A percentile compares a stretch with the other conserved stretches of the same genome.
Evolutionary conservation across 2,797 vertebrate genomes (phyloP).

Genomic region (Oophaga sylvatica): DNA sequence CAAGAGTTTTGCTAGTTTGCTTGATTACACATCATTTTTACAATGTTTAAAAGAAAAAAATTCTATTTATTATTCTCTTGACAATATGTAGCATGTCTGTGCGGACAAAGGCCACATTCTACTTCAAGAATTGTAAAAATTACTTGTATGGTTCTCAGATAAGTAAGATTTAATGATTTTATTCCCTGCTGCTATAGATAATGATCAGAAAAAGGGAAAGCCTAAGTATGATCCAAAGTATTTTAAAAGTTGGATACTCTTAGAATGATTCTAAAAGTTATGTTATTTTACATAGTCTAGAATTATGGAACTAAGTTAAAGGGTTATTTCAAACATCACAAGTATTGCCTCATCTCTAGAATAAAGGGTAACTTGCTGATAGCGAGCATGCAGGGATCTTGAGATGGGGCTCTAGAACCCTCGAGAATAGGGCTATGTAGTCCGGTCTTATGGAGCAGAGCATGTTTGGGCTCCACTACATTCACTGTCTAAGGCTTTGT

Average conservation of each 20-base stretch:
- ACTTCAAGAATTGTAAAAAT: neutral
- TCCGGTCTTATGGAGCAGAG: too few species aligned
- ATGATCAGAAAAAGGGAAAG: neutral
- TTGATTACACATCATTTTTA: conserved; percentile 24
- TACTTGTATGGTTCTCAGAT: too few species aligned
- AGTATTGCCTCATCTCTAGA: too few species aligned
- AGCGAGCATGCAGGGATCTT: too few species aligned
- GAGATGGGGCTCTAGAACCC: too few species aligned
- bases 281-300: too few species aligned
- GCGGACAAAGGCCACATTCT: neutral
- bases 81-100: neutral
- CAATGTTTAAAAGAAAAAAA: neutral
- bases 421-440: too few species aligned
- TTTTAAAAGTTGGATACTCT: neutral
- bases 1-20: neutral
- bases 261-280: neutral
- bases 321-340: too few species aligned
- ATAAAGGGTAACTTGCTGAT: too few species aligned
- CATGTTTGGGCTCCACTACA: too few species aligned
- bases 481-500: too few species aligned
- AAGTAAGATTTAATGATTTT: neutral
- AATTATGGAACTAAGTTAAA: too few species aligned
- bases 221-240: neutral
- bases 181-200: neutral
- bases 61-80: neutral